Evolutionary conservation across 92 coral and sea anemone species (phyloP).

Genomic region (Epizoanthus rinbou): DNA sequence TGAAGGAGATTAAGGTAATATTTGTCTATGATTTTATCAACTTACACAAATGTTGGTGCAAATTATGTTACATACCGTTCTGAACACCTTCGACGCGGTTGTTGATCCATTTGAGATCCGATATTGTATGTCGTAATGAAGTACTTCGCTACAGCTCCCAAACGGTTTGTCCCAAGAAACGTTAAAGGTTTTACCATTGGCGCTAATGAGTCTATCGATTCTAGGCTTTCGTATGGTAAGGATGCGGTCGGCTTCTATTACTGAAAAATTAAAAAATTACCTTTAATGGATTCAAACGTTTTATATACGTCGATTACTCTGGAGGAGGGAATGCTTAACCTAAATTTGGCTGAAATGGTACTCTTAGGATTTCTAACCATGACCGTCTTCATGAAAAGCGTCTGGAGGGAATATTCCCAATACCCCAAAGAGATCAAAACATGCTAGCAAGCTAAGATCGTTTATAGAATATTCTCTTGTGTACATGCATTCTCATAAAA

Average conservation of each 20-base stretch:
- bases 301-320: not conserved
- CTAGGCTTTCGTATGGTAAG: constrained; percentile 9
- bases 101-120: not conserved
- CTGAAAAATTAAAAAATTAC: not conserved
- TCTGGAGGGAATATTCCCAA: no score
- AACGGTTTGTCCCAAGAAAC: constrained; percentile 23
- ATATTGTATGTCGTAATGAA: not conserved
- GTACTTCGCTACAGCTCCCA: not conserved
- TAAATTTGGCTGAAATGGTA: not conserved
- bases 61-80: not conserved
- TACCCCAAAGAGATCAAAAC: no score
- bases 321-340: not conserved
- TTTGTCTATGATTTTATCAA: no score
- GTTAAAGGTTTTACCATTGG: constrained; percentile 10
- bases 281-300: not conserved
- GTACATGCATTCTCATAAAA: no score
- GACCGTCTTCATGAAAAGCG: no score
- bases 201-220: not conserved
- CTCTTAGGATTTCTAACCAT: no score
- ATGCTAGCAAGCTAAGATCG: no score
- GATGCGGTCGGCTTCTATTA: constrained; percentile 3
- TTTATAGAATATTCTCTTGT: no score
- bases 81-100: not conserved
- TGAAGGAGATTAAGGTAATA: no score
- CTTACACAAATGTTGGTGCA: not conserved